phyloP scores from a whole-genome alignment of 2,888 invertebrate genomes.

The Scelioninae gen. 2 region DNA sequence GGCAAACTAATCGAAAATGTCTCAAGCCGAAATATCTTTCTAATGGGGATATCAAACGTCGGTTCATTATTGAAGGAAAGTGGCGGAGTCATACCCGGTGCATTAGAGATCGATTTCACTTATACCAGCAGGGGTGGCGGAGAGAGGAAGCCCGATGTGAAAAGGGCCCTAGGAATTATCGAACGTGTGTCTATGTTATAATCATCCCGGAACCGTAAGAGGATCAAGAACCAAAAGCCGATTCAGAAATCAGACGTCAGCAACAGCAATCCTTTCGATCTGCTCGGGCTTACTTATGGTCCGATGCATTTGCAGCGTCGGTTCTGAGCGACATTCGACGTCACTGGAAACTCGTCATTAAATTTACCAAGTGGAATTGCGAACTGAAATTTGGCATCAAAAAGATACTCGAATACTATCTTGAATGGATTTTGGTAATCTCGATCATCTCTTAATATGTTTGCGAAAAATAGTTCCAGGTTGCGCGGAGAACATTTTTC shows the following conservation, averaged over 20 bases:
- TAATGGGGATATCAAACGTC: conserved; percentile 48
- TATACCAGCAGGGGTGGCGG: conserved; percentile 16
- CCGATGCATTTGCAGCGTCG: conserved; percentile 30
- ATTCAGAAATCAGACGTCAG: conserved; percentile 57
- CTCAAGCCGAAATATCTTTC: conserved; percentile 34
- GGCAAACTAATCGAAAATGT: conserved; percentile 41
- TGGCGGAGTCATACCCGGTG: conserved; percentile 37
- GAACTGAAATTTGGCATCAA: conserved; percentile 15
- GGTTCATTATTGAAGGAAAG: conserved; percentile 48
- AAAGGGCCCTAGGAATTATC: conserved; percentile 26
- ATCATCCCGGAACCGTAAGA: conserved; percentile 49
- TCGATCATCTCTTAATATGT: too few species aligned
- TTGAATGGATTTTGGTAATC: background rate
- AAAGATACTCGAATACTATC: conserved; percentile 16
- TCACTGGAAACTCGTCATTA: conserved; percentile 28
- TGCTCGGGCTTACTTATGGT: conserved; percentile 43
- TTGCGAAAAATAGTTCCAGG: too few species aligned
- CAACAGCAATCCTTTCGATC: conserved; percentile 54
- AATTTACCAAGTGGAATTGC: conserved; percentile 33
- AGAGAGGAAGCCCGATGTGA: conserved; percentile 4
- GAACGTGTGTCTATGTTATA: conserved; percentile 52
- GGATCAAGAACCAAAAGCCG: conserved; percentile 57
- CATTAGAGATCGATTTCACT: conserved; percentile 45
- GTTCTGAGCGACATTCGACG: conserved; percentile 39
- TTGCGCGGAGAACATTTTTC: too few species aligned